Conservation (phyloP, 2,888 invertebrate genomes). For the Candidula unifasciata region DNA sequence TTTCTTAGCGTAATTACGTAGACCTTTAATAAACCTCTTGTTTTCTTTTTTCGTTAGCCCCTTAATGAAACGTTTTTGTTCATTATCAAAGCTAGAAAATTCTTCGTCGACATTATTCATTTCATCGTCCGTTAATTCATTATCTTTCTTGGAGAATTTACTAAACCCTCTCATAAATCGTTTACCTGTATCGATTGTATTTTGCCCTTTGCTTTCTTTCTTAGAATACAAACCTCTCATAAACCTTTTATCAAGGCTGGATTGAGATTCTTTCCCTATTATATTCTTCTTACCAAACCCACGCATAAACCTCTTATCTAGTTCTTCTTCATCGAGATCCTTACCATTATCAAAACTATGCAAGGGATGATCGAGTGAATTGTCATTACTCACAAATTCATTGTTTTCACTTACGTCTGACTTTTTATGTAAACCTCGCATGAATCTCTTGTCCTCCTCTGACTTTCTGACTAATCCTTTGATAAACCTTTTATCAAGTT, state of each 20-base stretch:
- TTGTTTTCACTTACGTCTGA: background rate
- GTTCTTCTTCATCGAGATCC: background rate
- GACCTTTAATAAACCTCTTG: slow-evolving; percentile 28
- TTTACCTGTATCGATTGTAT: background rate
- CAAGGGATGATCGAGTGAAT: no score
- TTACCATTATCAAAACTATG: no score
- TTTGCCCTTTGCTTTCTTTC: background rate
- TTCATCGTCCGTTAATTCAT: background rate
- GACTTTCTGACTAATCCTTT: slow-evolving; percentile 28
- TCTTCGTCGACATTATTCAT: background rate
- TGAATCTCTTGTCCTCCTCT: slow-evolving; percentile 5
- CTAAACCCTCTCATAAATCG: slow-evolving; percentile 15
- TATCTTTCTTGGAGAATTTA: background rate
- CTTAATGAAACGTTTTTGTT: slow-evolving; percentile 17
- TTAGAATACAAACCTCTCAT: slow-evolving; percentile 31
- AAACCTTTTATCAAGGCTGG: background rate
- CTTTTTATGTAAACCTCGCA: background rate
- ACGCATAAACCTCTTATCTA: slow-evolving; percentile 32
- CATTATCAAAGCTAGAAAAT: background rate
- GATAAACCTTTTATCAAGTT: slow-evolving; percentile 39
- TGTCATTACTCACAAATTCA: background rate
- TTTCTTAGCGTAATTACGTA: background rate
- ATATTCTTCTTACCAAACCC: slow-evolving; percentile 11
- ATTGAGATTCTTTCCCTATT: background rate
- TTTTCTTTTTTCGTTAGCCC: slow-evolving; percentile 9